Base-by-base conservation (phyloP, 2,797 vertebrate species). In the Sylvilagus floridanus region DNA sequence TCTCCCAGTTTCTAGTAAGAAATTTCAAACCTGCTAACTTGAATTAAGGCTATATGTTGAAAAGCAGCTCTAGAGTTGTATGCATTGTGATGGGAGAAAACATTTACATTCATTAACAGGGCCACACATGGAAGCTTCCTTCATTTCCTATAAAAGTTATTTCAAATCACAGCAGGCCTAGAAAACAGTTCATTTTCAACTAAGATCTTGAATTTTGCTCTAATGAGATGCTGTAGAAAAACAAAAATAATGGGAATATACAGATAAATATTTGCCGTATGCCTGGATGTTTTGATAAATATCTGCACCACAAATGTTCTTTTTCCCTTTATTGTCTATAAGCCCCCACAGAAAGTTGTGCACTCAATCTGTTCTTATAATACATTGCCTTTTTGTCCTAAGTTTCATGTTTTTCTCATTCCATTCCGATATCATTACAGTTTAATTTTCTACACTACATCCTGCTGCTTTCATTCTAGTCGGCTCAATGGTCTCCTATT, bases 141-240 rank as follows among this genome's bases (percentile, higher is more conserved):
- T 75, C 71, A 93, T 88, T 92, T 92, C 90, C 63, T 92, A 60
- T 62, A 85, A 96, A 88, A 82, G 88, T 65, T 91, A 97, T 93
- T 96, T 95, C 68, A 77, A 65, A 92, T 96, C 95, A 96, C 95
- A 97, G 96, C 93, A 93, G 93, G 88, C 85, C 93, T 0, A 77
- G 83, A 69, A 96, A 95, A 89, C 26, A 92, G 90, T 79, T 96
- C 62, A 75, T 97, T 92, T 83, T 90, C 78, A 81, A 93, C 32
- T 75, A 90, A 47, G 9, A 91, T 75, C 35, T 13, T 96, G 75
- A 94, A 90, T 91, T 93, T 96, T 84, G 77, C 91, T 92, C 76
- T 93, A 95, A 93, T 37, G 50, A 96, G 90, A 90, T 42, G 76
- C 71, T 90, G 88, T 77, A 71, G 19, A 77, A 86, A 95, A 89